phyloP scores from a whole-genome alignment of 1,140 invertebrate genomes.

The Manduca sexta region DNA sequence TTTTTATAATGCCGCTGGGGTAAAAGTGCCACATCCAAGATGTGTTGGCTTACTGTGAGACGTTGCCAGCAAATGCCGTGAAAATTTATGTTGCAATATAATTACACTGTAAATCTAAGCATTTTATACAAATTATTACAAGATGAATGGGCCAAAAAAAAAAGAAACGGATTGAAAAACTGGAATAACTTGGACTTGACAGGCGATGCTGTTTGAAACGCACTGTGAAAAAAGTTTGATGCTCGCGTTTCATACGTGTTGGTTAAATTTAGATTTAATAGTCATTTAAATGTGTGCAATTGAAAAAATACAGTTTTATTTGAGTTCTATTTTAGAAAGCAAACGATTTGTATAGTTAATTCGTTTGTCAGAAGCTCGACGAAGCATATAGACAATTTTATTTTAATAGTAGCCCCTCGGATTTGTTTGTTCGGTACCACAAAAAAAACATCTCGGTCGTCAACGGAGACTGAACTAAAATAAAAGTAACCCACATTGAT shows the following conservation, averaged over 20 bases:
- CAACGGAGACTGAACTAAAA: conserved; percentile 38
- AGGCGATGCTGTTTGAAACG: no score
- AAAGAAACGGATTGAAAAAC: no score
- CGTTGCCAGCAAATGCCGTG: neutral
- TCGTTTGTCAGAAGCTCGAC: neutral
- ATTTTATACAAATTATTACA: no score
- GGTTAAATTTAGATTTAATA: conserved; percentile 3
- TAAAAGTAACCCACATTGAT: conserved; percentile 55
- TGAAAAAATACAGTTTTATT: conserved; percentile 2
- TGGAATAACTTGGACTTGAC: no score
- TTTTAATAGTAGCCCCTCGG: neutral
- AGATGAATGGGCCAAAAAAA: no score
- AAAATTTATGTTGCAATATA: no score
- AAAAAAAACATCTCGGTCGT: conserved; percentile 20
- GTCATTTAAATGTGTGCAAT: neutral
- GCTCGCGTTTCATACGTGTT: neutral
- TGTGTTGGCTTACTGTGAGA: neutral
- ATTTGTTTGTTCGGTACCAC: conserved; percentile 8
- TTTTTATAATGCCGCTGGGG: neutral
- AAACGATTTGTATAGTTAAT: conserved; percentile 4
- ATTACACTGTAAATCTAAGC: no score
- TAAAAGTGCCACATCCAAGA: neutral
- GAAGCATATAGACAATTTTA: neutral
- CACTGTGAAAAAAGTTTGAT: no score
- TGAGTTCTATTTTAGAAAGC: neutral